phyloP scores from a whole-genome alignment of 2,888 invertebrate species.

The Micropterix aruncella region DNA sequence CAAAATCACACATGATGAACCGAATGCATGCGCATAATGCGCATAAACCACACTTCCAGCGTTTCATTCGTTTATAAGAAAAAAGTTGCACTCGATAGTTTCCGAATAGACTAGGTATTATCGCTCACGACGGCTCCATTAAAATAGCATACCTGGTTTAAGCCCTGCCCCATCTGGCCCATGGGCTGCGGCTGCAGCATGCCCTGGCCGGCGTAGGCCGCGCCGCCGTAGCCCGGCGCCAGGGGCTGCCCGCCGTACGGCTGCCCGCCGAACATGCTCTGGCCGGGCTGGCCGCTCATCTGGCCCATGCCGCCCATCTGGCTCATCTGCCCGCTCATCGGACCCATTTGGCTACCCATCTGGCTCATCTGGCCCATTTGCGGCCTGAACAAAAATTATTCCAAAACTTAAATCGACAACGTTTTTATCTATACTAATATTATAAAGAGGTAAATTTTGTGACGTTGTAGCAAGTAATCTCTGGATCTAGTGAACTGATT shows the following conservation, averaged over 20 bases:
- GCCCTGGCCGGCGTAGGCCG: constrained; percentile 25
- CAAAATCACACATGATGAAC: too few relatives aligned
- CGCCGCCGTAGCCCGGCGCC: constrained; percentile 19
- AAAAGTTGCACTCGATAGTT: constrained; percentile 17
- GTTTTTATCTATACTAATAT: too few relatives aligned
- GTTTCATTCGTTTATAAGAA: constrained; percentile 17
- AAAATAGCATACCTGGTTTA: constrained; percentile 27
- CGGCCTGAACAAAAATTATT: too few relatives aligned
- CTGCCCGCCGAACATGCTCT: constrained; percentile 42
- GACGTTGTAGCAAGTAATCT: too few relatives aligned
- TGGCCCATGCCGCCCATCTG: constrained; percentile 19
- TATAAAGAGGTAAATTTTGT: too few relatives aligned
- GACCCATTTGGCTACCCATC: constrained; percentile 20
- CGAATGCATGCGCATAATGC: too few relatives aligned
- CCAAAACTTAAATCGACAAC: too few relatives aligned
- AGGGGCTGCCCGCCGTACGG: constrained; percentile 46
- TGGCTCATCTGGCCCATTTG: constrained; percentile 37
- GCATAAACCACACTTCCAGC: too few relatives aligned
- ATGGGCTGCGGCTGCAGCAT: constrained; percentile 37
- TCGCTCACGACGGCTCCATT: constrained; percentile 14
- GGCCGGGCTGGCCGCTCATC: constrained; percentile 32
- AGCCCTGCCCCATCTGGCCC: constrained; percentile 28
- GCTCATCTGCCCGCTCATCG: constrained; percentile 8
- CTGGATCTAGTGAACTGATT: too few relatives aligned
- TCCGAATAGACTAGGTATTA: constrained; percentile 12